Evolutionary conservation across 2,888 invertebrate species (phyloP).

Genomic region (Calameuta pallipes): DNA sequence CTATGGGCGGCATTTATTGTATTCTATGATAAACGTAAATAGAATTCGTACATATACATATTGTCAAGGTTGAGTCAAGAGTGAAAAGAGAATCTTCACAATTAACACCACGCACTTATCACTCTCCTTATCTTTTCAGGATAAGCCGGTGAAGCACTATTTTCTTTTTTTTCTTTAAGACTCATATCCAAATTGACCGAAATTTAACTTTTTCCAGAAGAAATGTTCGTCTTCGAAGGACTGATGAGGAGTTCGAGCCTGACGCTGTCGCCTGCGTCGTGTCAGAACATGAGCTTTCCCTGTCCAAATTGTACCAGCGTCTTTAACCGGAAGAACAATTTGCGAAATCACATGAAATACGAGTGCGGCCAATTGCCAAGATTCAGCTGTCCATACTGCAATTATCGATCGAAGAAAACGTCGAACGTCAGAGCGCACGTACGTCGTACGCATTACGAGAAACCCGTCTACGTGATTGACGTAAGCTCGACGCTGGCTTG

Average conservation of each 20-base stretch:
- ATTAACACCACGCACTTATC: background rate
- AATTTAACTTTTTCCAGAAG: background rate
- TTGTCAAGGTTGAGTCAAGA: background rate
- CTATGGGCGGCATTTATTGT: background rate
- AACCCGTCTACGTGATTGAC: conserved; percentile 6
- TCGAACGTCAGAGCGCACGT: conserved; percentile 50
- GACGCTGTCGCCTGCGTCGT: background rate
- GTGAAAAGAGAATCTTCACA: background rate
- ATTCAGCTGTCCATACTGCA: conserved; percentile 60
- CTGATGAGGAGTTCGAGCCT: conserved; percentile 21
- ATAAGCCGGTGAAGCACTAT: background rate
- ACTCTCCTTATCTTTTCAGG: background rate
- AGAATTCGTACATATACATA: background rate
- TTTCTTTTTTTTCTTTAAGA: background rate
- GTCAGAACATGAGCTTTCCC: background rate
- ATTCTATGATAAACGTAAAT: background rate
- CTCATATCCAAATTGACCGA: background rate
- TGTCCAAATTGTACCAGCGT: conserved; percentile 21
- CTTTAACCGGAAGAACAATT: conserved; percentile 32
- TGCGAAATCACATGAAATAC: conserved; percentile 35
- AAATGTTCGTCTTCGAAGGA: conserved; percentile 24
- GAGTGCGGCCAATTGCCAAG: conserved; percentile 41
- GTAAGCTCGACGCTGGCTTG: background rate
- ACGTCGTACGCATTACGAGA: conserved; percentile 36
- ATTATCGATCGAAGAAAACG: conserved; percentile 42